These are phyloP conservation scores for Ashinkailepas kermadecensis DNA, from an alignment of 2,888 invertebrate species.

Conservation along the genomic window DNA sequence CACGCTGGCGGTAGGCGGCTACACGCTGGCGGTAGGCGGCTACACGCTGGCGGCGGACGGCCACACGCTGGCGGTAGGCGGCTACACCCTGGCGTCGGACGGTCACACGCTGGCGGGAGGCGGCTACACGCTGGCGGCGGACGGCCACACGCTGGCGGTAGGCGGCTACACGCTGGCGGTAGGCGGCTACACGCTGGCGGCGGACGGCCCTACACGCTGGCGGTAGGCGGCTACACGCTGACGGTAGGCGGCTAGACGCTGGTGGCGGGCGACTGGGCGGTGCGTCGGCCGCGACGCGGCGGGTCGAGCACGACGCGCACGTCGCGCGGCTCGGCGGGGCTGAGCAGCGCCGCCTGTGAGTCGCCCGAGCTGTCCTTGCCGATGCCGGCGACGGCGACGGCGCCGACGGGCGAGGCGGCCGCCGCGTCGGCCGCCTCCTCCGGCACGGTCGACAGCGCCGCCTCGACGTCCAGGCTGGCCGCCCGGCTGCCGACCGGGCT, in stretches of 20 bases:
- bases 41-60: too few species aligned
- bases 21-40: too few species aligned
- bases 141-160: too few species aligned
- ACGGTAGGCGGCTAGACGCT: not conserved
- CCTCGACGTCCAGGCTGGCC: not conserved
- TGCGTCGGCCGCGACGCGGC: slow-evolving; percentile 18
- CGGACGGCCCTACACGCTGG: too few species aligned
- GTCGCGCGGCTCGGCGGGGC: not conserved
- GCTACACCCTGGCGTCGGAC: too few species aligned
- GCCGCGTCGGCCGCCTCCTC: not conserved
- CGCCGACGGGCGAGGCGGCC: not conserved
- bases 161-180: too few species aligned
- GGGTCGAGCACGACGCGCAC: not conserved
- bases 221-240: too few species aligned
- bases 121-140: too few species aligned
- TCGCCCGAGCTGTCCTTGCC: slow-evolving; percentile 21
- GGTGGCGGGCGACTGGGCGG: not conserved
- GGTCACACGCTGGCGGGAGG: too few species aligned
- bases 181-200: too few species aligned
- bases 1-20: too few species aligned
- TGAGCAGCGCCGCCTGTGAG: not conserved
- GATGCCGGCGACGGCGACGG: not conserved
- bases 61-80: too few species aligned
- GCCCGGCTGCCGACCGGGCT: not conserved
- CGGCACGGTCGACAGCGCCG: not conserved